These are phyloP conservation scores for Hydractinia echinata DNA, from an alignment of 30 jellyfish, hydroid and myxozoan genomes.

Conservation along the genomic window DNA sequence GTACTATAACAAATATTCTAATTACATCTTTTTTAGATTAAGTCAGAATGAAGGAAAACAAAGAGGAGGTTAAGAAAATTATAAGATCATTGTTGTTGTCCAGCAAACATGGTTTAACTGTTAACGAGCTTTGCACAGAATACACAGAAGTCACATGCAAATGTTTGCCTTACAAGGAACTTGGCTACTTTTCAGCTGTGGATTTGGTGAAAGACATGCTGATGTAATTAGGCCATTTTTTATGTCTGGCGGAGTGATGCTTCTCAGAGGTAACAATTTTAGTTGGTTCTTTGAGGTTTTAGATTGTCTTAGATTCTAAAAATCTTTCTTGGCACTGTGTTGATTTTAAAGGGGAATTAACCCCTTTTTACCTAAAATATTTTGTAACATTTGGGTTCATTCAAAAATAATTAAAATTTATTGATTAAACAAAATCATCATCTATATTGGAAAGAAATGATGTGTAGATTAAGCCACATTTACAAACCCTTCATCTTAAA, in stretches of 20 bases:
- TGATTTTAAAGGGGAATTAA: too few relatives aligned
- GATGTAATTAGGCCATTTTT: slow-evolving; percentile 66
- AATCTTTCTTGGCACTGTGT: too few relatives aligned
- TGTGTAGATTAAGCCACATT: too few relatives aligned
- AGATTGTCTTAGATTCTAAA: too few relatives aligned
- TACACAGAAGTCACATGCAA: slow-evolving; percentile 57
- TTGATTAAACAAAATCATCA: too few relatives aligned
- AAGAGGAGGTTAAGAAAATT: slow-evolving; percentile 54
- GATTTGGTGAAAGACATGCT: slow-evolving; percentile 63
- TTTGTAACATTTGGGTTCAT: too few relatives aligned
- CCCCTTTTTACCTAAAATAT: too few relatives aligned
- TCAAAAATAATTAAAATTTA: too few relatives aligned
- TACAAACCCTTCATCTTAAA: too few relatives aligned
- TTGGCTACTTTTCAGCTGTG: slow-evolving; percentile 64
- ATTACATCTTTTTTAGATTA: background rate
- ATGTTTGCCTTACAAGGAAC: slow-evolving; percentile 65
- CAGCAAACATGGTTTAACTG: slow-evolving; percentile 58
- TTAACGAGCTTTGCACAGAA: slow-evolving; percentile 45
- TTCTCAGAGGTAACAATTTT: slow-evolving; percentile 49
- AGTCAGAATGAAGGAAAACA: slow-evolving; percentile 8
- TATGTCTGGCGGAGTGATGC: slow-evolving; percentile 69
- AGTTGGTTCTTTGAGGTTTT: too few relatives aligned
- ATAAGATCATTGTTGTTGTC: slow-evolving; percentile 68
- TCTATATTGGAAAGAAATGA: too few relatives aligned
- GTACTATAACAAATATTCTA: too few relatives aligned